Percentiles rank a stretch among this genome's conserved stretches.
These are phyloP conservation scores for Drosophila percnosoma DNA, from an alignment of 2,888 invertebrate species.

Conservation along the genomic window DNA sequence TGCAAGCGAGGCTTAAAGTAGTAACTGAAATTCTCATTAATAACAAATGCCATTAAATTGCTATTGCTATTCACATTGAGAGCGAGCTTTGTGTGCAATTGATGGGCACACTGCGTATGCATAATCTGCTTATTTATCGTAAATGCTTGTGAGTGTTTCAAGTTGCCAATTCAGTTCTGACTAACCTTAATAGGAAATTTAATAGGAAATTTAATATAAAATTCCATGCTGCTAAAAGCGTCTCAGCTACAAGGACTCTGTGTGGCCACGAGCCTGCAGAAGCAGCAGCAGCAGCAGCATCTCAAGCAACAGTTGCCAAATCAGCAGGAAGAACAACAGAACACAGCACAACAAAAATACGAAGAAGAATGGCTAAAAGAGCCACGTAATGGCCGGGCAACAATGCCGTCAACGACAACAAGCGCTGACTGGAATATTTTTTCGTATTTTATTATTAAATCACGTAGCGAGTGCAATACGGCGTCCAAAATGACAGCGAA, in stretches of 20 bases:
- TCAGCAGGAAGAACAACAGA: constrained; percentile 10
- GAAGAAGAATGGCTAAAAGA: constrained; percentile 34
- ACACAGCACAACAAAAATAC: background rate
- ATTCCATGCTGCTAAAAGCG: constrained; percentile 4
- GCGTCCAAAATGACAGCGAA: constrained; percentile 78
- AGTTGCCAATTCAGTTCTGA: background rate
- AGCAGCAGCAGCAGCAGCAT: background rate
- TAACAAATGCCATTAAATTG: constrained; percentile 24
- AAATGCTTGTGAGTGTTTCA: constrained; percentile 5
- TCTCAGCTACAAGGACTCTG: background rate
- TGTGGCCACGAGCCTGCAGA: background rate
- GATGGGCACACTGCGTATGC: constrained; percentile 27
- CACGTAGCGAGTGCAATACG: constrained; percentile 79
- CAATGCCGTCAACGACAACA: constrained; percentile 63
- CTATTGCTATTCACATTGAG: background rate
- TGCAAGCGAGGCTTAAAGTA: constrained; percentile 21
- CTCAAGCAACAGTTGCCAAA: constrained; percentile 70
- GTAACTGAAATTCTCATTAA: constrained; percentile 45
- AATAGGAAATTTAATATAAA: constrained; percentile 22
- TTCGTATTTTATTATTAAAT: constrained; percentile 76
- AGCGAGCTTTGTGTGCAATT: constrained; percentile 19
- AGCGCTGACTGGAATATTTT: constrained; percentile 77
- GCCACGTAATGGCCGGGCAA: constrained; percentile 71
- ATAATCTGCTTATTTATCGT: constrained; percentile 41
- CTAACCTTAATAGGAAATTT: constrained; percentile 32